Evolutionary conservation across 2,888 invertebrate genomes (phyloP).

Genomic region (Eupithecia inturbata): DNA sequence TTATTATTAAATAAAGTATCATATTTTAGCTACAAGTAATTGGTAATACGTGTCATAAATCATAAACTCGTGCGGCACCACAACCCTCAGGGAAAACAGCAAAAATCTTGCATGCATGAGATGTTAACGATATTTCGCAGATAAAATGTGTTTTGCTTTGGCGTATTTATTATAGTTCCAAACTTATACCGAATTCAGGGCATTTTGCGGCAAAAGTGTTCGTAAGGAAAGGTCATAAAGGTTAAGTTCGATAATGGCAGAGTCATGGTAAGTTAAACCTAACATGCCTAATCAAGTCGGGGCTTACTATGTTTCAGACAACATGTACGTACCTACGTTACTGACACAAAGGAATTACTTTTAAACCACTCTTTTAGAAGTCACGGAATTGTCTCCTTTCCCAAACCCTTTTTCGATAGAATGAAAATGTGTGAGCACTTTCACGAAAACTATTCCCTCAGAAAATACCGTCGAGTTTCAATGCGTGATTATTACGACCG

Average conservation of each 20-base stretch:
- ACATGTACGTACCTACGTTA: background rate
- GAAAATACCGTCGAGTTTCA: conserved; percentile 46
- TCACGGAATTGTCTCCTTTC: background rate
- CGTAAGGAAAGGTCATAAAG: background rate
- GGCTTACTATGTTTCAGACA: background rate
- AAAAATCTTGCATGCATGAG: conserved; percentile 9
- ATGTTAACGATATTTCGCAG: conserved; percentile 20
- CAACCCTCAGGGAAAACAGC: background rate
- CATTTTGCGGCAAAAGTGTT: background rate
- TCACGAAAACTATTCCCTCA: conserved; percentile 49
- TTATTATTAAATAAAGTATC: background rate
- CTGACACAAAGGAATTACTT: background rate
- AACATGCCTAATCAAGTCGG: background rate
- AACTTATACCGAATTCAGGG: background rate
- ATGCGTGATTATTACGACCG: conserved; percentile 55
- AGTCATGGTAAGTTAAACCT: background rate
- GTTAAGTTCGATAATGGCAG: background rate
- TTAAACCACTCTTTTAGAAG: background rate
- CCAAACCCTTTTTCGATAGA: conserved; percentile 46
- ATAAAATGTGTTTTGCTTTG: background rate
- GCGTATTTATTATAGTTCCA: background rate
- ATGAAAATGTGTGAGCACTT: conserved; percentile 49
- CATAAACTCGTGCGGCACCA: background rate
- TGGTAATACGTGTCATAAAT: conserved; percentile 12
- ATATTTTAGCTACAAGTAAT: conserved; percentile 10